Percentiles rank a stretch among this genome's conserved stretches.
These are phyloP conservation scores for Zaprionus vittiger DNA, from an alignment of 1,140 invertebrate genomes.

Conservation along the genomic window DNA sequence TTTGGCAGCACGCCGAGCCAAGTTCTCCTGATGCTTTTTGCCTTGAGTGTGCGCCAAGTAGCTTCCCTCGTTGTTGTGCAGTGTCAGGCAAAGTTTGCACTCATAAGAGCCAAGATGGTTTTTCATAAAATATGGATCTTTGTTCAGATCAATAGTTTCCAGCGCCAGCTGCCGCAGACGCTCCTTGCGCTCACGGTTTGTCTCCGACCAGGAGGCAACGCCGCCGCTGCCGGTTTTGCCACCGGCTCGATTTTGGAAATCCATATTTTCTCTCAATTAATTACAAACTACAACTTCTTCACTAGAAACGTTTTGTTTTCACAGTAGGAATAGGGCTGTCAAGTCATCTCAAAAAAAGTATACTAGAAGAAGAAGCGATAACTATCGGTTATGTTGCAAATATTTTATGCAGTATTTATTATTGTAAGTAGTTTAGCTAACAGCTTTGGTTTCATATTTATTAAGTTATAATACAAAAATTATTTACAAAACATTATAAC, in stretches of 20 bases:
- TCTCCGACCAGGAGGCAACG: slow-evolving; percentile 99
- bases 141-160: slow-evolving; percentile 99
- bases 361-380: not conserved
- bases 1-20: slow-evolving; percentile 98
- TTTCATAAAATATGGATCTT: slow-evolving; percentile 99
- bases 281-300: slow-evolving; percentile 22
- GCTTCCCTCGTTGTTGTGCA: slow-evolving; percentile 99
- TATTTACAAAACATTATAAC: not conserved
- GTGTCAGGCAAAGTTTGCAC: slow-evolving; percentile 98
- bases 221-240: slow-evolving; percentile 99
- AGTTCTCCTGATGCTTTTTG: slow-evolving; percentile 99
- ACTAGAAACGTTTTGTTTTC: slow-evolving; percentile 13
- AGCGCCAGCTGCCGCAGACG: slow-evolving; percentile 97
- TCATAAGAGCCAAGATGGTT: slow-evolving; percentile 99
- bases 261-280: slow-evolving; percentile 86
- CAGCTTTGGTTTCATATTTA: not conserved
- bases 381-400: not conserved
- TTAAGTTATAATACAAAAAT: not conserved
- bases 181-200: slow-evolving; percentile 98
- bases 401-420: not conserved
- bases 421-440: not conserved
- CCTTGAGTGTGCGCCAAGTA: slow-evolving; percentile 99
- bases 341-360: not conserved
- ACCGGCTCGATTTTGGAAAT: slow-evolving; percentile 98
- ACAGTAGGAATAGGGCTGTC: slow-evolving; percentile 47